phyloP scores from a whole-genome alignment of 1,140 invertebrate genomes.

The Drosophila virilis region DNA sequence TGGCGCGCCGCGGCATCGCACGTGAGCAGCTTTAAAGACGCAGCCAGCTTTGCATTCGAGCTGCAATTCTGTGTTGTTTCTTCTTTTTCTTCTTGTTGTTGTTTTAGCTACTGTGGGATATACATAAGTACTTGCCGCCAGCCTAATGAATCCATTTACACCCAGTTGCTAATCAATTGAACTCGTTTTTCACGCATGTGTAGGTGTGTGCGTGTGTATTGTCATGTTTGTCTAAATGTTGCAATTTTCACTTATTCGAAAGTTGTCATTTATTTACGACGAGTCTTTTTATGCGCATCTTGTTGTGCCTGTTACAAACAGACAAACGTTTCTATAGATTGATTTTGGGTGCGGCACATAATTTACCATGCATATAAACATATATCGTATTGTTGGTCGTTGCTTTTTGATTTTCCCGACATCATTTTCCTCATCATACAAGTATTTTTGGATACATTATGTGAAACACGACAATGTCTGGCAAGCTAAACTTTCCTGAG shows the following conservation, averaged over 20 bases:
- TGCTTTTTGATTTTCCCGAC: neutral
- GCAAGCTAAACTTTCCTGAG: no score
- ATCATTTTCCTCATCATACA: neutral
- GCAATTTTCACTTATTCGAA: conserved; percentile 41
- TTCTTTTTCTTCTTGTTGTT: no score
- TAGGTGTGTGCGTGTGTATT: conserved; percentile 17
- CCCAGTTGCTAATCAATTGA: conserved; percentile 76
- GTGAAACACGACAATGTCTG: neutral
- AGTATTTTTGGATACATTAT: neutral
- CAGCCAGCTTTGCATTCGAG: conserved; percentile 31
- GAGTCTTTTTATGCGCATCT: conserved; percentile 7
- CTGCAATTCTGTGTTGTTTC: conserved; percentile 21
- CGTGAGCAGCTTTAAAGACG: conserved; percentile 31
- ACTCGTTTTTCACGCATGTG: conserved; percentile 55
- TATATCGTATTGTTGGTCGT: no score
- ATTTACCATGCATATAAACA: neutral
- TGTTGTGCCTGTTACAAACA: neutral
- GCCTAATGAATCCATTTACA: conserved; percentile 77
- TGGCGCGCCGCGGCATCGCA: conserved; percentile 17
- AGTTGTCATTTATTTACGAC: conserved; percentile 27
- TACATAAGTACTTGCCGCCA: neutral
- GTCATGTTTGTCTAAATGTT: conserved; percentile 31
- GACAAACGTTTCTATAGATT: conserved; percentile 1
- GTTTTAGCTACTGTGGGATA: neutral
- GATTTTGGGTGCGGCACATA: conserved; percentile 28